These are phyloP conservation scores for Luperina nickerlii DNA, from an alignment of 2,888 invertebrate genomes.

Conservation along the genomic window DNA sequence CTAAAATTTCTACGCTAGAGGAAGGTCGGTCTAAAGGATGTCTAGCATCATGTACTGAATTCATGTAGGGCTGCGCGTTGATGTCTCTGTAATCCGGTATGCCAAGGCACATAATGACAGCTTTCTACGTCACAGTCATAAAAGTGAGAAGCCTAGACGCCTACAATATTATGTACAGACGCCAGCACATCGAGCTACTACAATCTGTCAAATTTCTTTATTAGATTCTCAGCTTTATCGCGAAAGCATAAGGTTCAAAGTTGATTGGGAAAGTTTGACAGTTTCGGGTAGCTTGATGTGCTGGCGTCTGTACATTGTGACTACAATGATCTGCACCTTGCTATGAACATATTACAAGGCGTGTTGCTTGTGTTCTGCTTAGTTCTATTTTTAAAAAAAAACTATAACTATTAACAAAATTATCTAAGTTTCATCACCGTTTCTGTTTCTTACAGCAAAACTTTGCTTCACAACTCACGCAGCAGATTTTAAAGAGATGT, in stretches of 20 bases:
- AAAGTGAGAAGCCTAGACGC: not conserved
- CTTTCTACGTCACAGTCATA: not conserved
- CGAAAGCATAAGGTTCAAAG: too few species aligned
- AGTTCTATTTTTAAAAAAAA: not conserved
- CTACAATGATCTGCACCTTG: not conserved
- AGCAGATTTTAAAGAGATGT: conserved; percentile 6
- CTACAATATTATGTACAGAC: not conserved
- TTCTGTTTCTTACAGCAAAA: not conserved
- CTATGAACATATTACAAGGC: not conserved
- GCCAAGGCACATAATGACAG: not conserved
- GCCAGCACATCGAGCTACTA: too few species aligned
- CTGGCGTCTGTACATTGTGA: not conserved
- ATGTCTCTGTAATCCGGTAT: not conserved
- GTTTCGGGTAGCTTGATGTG: too few species aligned
- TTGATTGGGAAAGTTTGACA: too few species aligned
- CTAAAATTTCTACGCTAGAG: not conserved
- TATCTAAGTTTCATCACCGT: too few species aligned
- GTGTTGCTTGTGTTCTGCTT: not conserved
- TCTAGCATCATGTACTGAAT: not conserved
- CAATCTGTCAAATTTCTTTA: too few species aligned
- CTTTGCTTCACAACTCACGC: not conserved
- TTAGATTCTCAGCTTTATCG: too few species aligned
- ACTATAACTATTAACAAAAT: not conserved
- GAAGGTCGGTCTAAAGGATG: not conserved
- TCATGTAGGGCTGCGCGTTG: not conserved